Evolutionary conservation across 2,797 vertebrate genomes (phyloP).

Genomic region (Hyperoplus immaculatus): DNA sequence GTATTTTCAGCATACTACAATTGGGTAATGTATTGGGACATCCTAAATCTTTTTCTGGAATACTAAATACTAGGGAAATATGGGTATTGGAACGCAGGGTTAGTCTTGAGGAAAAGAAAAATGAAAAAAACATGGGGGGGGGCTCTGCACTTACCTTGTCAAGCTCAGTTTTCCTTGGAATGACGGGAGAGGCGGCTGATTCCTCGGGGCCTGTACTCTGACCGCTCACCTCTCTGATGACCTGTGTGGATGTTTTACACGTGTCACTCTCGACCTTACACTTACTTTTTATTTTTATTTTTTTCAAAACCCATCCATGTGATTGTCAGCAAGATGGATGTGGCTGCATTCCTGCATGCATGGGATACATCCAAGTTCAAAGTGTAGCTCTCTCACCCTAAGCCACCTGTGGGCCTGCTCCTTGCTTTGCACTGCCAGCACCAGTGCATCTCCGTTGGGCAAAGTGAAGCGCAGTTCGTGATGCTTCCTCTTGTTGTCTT

Average conservation of each 20-base stretch:
- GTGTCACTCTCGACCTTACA: constrained; percentile 3
- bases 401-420: constrained; percentile 98
- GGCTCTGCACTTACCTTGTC: constrained; percentile 89
- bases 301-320: constrained; percentile 4
- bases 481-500: constrained; percentile 95
- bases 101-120: constrained; percentile 1
- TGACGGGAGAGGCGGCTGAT: constrained; percentile 86
- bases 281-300: neutral
- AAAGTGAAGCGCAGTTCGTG: constrained; percentile 95
- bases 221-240: constrained; percentile 91
- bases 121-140: neutral
- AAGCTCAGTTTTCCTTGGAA: constrained; percentile 89
- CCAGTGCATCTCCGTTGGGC: constrained; percentile 90
- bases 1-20: too few relatives aligned
- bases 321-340: neutral
- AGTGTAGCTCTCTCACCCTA: constrained; percentile 87
- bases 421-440: constrained; percentile 95
- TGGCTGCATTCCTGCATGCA: neutral
- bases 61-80: too few relatives aligned
- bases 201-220: constrained; percentile 80
- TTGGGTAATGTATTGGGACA: too few relatives aligned
- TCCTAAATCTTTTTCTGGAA: too few relatives aligned
- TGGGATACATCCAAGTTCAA: too few relatives aligned
- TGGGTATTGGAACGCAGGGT: too few relatives aligned
- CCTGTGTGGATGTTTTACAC: constrained; percentile 78